These are phyloP conservation scores for Sphenopsis melanotis DNA, from an alignment of 2,797 vertebrate genomes.

Conservation along the genomic window DNA sequence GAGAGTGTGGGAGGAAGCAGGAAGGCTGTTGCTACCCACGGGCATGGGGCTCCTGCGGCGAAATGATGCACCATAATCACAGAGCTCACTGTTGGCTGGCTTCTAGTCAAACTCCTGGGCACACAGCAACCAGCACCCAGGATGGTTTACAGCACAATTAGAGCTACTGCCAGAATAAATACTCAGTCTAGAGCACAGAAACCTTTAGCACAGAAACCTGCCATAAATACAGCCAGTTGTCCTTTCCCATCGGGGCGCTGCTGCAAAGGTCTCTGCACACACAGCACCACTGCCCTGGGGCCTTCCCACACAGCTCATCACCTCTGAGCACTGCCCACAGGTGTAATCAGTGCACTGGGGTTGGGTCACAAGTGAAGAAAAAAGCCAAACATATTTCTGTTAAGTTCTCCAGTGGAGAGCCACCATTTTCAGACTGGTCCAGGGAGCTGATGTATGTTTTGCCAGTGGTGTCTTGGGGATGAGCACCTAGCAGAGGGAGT, in stretches of 20 bases:
- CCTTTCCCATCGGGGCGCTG: fast-evolving
- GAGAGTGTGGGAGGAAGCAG: background rate
- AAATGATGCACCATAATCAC: background rate
- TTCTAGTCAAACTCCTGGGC: background rate
- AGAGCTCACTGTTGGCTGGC: background rate
- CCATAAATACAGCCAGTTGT: background rate
- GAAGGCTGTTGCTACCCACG: background rate
- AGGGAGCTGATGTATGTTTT: background rate
- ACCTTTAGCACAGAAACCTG: background rate
- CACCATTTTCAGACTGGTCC: fast-evolving
- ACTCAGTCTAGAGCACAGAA: background rate
- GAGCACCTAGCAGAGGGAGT: background rate
- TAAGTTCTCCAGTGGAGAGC: background rate
- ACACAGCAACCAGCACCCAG: conserved; percentile 1
- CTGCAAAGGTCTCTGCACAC: background rate
- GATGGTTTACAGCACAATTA: background rate
- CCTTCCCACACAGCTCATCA: background rate
- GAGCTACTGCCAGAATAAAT: background rate
- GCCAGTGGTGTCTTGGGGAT: background rate
- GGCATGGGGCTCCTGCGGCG: background rate
- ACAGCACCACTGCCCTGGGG: background rate
- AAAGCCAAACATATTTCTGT: background rate
- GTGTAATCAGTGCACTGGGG: background rate
- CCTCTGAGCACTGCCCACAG: background rate
- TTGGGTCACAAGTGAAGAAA: background rate